These are phyloP conservation scores for Chlorodrepanis virens DNA, from an alignment of 2,113 vertebrate genomes.

Conservation along the genomic window DNA sequence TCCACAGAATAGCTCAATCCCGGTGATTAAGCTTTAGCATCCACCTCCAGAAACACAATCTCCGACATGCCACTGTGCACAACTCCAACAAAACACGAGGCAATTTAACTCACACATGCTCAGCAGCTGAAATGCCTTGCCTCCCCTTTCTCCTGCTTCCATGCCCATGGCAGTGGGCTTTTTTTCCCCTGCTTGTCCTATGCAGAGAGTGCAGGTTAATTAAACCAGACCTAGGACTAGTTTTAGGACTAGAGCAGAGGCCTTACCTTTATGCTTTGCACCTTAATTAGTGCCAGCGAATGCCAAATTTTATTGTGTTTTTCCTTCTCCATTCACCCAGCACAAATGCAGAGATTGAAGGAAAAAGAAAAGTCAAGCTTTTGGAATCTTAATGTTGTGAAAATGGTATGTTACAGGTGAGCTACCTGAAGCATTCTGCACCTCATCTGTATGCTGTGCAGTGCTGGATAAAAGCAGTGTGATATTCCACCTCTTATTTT, in stretches of 20 bases:
- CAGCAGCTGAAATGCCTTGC: background rate
- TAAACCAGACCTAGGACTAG: background rate
- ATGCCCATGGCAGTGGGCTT: rapidly evolving
- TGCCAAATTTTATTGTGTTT: background rate
- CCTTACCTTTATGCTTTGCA: background rate
- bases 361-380: background rate
- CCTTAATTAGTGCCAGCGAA: background rate
- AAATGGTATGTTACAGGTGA: background rate
- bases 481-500: background rate
- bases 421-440: background rate
- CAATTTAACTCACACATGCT: background rate
- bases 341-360: background rate
- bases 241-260: background rate
- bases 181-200: background rate
- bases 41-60: background rate
- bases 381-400: background rate
- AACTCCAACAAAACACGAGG: background rate
- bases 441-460: background rate
- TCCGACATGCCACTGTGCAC: background rate
- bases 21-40: background rate
- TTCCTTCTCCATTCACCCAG: background rate
- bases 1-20: slow-evolving; percentile 14
- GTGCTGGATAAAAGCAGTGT: background rate
- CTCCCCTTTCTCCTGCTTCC: background rate
- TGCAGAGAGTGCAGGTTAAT: background rate